These are phyloP conservation scores for Eleutherodactylus coqui DNA, from an alignment of 2,797 vertebrate genomes.

Conservation along the genomic window DNA sequence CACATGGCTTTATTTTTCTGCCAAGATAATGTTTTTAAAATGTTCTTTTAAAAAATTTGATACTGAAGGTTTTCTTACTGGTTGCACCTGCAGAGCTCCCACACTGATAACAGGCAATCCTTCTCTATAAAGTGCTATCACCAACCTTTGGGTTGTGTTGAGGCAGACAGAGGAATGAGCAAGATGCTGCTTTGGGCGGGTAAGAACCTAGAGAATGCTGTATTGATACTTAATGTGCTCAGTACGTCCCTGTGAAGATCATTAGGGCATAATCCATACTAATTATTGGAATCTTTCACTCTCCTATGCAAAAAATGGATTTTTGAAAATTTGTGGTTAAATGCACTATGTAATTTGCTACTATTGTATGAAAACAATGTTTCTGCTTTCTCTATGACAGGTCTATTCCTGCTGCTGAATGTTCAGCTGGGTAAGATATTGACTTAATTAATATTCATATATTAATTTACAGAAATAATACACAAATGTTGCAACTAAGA, in stretches of 20 bases:
- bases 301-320: too few relatives aligned
- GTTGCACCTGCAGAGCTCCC: conserved; percentile 40
- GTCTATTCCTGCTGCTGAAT: conserved; percentile 74
- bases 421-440: conserved; percentile 74
- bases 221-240: background rate
- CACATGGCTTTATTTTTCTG: background rate
- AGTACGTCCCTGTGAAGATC: background rate
- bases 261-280: too few relatives aligned
- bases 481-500: background rate
- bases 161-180: conserved; percentile 45
- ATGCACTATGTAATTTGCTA: background rate
- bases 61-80: background rate
- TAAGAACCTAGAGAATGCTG: background rate
- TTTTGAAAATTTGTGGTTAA: background rate
- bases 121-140: conserved; percentile 34
- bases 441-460: background rate
- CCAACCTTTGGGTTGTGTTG: background rate
- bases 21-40: background rate
- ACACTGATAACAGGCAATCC: conserved; percentile 23
- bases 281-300: background rate
- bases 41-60: background rate
- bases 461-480: background rate
- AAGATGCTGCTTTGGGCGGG: conserved; percentile 61
- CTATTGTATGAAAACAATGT: background rate
- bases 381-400: conserved; percentile 66